Evolutionary conservation across 1,140 invertebrate genomes (phyloP), one percentile per base, ranked within the genome.

Genomic region (Philopotamus ludificatus): DNA sequence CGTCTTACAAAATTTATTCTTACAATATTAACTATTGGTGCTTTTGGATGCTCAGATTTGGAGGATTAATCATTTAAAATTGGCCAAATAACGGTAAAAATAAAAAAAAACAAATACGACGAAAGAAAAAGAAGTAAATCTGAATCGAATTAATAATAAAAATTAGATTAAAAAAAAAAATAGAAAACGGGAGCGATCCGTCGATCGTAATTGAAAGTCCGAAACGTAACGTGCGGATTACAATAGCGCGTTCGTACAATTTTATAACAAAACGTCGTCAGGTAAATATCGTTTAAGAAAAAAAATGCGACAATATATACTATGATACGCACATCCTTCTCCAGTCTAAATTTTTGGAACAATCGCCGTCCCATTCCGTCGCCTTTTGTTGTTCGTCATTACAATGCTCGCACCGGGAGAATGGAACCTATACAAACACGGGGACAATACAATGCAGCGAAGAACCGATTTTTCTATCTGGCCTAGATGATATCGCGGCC

Each of bases 361-460:
- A 68, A 68, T 59, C 34, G 57, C 57, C 57, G 57, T 60, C 57
- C 44, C 57, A 16, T 47, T 34, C 44, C 28, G 34, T 59, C 55
- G 44, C 54, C 47, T 22, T 68, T 57, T 53, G 61, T 63, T 16
- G 51, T 28, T 20, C 59, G 60, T 60, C 61, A 59, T 68, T 49
- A 68, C 66, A 64, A 68, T 64, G 58, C 50, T 53, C 54, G 59
- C 54, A 63, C 54, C 60, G 25, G 34, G 63, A 68, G 66, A 68
- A 68, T 64, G 55, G 28, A 55, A 53, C 63, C 61, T 68, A 63
- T 63, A 64, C 61, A 68, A 68, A 68, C 66, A 68, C 34, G n/a
- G 49, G 59, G 42, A 66, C 65, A 66, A 66, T 66, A 18, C 55
- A 47, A 18, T 18, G 28, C 53, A 45, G 54, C 16, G 39, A 57